These are phyloP conservation scores for Sarcophilus harrisii DNA, from an alignment of 2,797 vertebrate genomes.

Conservation along the genomic window DNA sequence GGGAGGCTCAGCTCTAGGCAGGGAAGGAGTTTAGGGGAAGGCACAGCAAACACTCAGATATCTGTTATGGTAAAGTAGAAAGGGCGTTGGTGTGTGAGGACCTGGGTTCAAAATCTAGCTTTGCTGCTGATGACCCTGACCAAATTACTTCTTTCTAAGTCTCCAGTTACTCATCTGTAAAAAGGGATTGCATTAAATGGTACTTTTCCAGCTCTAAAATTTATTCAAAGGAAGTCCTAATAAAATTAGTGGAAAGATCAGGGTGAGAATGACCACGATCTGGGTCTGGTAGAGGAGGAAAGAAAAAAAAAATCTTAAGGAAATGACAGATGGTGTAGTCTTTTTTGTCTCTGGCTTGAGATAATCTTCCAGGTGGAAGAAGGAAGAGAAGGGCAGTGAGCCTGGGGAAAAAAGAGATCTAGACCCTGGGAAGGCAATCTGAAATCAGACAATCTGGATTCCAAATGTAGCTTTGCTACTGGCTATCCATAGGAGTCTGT, in stretches of 20 bases:
- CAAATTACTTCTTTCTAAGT: neutral
- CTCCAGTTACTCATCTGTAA: conserved; percentile 27
- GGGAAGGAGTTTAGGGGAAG: neutral
- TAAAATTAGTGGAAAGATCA: neutral
- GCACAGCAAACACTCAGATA: neutral
- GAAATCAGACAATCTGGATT: neutral
- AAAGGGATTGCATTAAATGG: neutral
- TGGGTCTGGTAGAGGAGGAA: neutral
- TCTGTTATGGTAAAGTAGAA: neutral
- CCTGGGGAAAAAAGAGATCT: neutral
- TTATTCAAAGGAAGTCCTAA: neutral
- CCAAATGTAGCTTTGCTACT: neutral
- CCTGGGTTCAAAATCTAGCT: neutral
- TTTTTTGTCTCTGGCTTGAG: neutral
- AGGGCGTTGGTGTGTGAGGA: neutral
- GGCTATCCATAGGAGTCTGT: neutral
- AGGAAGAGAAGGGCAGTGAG: neutral
- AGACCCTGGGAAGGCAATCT: neutral
- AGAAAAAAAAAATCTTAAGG: neutral
- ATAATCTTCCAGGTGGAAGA: neutral
- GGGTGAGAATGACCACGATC: neutral
- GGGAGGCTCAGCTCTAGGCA: conserved; percentile 43
- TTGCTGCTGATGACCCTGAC: neutral
- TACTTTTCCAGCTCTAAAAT: neutral
- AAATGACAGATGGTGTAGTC: neutral